Conservation (phyloP, 2,797 vertebrate species). For the Coregonus ussuriensis region DNA sequence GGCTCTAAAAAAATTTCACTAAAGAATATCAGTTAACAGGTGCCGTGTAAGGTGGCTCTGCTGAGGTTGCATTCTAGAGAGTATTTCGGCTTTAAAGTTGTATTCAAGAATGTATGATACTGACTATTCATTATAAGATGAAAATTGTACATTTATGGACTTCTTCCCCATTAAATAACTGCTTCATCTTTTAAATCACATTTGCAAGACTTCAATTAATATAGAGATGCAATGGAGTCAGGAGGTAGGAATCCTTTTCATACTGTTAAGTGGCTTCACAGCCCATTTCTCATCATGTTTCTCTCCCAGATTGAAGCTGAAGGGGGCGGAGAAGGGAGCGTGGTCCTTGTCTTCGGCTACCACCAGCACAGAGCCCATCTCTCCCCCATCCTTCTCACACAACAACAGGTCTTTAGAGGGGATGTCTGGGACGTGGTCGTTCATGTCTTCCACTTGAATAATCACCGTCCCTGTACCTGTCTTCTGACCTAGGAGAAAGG, state of each 20-base stretch:
- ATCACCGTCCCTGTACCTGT: slow-evolving; percentile 83
- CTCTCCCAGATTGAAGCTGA: slow-evolving; percentile 66
- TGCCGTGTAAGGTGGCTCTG: too few relatives aligned
- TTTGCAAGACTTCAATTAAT: neutral
- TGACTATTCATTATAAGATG: too few relatives aligned
- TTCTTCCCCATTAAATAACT: neutral
- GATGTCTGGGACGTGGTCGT: slow-evolving; percentile 81
- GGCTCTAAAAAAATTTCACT: neutral
- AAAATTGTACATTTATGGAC: too few relatives aligned
- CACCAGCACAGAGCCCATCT: slow-evolving; percentile 62
- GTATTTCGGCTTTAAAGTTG: too few relatives aligned
- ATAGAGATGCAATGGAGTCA: neutral
- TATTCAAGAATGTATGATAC: too few relatives aligned
- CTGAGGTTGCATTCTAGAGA: too few relatives aligned
- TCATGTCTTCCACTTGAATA: slow-evolving; percentile 77
- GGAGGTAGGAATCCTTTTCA: neutral
- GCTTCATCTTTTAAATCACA: neutral
- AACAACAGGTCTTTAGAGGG: slow-evolving; percentile 47
- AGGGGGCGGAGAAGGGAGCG: slow-evolving; percentile 74
- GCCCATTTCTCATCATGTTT: slow-evolving; percentile 63
- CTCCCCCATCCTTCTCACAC: slow-evolving; percentile 73
- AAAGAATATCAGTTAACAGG: neutral
- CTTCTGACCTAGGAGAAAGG: slow-evolving; percentile 74
- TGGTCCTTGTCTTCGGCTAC: slow-evolving; percentile 76
- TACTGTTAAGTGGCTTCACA: slow-evolving; percentile 71